Evolutionary conservation across 2,797 vertebrate genomes (phyloP).

Genomic region (Siniperca obscura): DNA sequence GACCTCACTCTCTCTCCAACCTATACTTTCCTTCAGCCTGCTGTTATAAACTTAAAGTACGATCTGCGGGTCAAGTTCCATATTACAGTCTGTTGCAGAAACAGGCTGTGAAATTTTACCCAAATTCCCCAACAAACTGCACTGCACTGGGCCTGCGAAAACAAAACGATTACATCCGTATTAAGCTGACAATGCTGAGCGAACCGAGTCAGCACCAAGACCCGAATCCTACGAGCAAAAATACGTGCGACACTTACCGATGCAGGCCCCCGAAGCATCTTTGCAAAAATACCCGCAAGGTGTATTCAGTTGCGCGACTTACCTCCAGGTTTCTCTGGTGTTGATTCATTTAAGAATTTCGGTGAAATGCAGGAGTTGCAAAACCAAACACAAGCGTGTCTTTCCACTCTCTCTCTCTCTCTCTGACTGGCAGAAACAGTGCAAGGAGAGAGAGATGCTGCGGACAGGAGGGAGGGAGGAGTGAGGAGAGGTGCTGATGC

Average conservation of each 20-base stretch:
- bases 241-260: conserved; percentile 46
- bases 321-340: conserved; percentile 59
- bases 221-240: conserved; percentile 9
- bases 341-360: conserved; percentile 43
- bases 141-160: background rate
- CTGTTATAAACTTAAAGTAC: conserved; percentile 20
- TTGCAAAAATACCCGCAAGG: background rate
- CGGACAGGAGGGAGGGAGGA: conserved; percentile 60
- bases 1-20: conserved; percentile 46
- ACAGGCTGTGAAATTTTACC: background rate
- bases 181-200: background rate
- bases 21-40: background rate
- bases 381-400: conserved; percentile 49
- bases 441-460: conserved; percentile 57
- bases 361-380: conserved; percentile 46
- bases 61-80: conserved; percentile 9
- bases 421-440: too few relatives aligned
- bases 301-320: conserved; percentile 44
- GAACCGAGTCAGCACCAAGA: conserved; percentile 37
- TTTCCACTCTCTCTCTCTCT: conserved; percentile 23
- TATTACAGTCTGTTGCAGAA: background rate
- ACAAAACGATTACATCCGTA: background rate
- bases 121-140: background rate
- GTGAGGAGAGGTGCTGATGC: conserved; percentile 79
- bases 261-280: background rate